Evolutionary conservation across 2,888 invertebrate species (phyloP).

Genomic region (Mimas tiliae): DNA sequence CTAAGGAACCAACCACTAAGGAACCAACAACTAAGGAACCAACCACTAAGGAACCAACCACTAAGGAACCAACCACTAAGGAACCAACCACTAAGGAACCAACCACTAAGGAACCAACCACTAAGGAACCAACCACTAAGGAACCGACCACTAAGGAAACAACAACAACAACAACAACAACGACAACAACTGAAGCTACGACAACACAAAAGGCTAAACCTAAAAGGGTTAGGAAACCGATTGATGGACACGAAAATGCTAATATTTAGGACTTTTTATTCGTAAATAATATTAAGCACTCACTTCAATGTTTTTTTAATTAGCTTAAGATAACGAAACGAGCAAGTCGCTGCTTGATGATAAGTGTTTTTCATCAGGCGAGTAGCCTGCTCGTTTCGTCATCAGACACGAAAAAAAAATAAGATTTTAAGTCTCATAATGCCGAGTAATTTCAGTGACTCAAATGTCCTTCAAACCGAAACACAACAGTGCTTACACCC

Average conservation of each 20-base stretch:
- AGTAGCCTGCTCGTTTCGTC: too few species aligned
- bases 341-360: too few species aligned
- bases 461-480: too few species aligned
- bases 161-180: conserved; percentile 7
- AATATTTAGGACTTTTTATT: conserved; percentile 2
- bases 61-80: neutral
- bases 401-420: too few species aligned
- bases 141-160: neutral
- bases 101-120: neutral
- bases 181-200: conserved; percentile 14
- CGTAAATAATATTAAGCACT: neutral
- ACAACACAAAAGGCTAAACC: conserved; percentile 14
- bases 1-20: neutral
- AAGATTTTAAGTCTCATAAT: too few species aligned
- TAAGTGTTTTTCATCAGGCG: too few species aligned
- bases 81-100: neutral
- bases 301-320: neutral
- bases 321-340: too few species aligned
- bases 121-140: neutral
- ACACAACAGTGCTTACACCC: too few species aligned
- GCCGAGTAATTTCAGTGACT: too few species aligned
- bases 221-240: conserved; percentile 13
- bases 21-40: neutral
- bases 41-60: neutral
- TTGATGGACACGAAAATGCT: conserved; percentile 24